A percentile compares a stretch with the other conserved stretches of the same genome.
Conservation (phyloP, 2,113 vertebrate species). For the Anolis carolinensis region DNA sequence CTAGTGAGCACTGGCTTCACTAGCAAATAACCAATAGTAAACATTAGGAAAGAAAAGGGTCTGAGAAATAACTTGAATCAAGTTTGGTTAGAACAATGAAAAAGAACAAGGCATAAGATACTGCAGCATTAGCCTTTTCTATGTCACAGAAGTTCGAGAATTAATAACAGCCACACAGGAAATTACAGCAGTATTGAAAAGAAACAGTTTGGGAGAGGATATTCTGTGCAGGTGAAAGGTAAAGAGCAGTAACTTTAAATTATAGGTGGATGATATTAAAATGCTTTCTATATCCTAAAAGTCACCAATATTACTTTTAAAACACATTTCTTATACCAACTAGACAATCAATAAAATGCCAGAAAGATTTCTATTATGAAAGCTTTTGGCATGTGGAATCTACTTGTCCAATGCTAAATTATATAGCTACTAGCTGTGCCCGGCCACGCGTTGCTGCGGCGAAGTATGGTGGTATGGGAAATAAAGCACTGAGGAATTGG, state of each 20-base stretch:
- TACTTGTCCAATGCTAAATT: not conserved
- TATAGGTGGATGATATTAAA: not conserved
- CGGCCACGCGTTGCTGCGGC: too few relatives aligned
- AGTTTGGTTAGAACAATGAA: too few relatives aligned
- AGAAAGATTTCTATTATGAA: not conserved
- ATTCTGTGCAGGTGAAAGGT: not conserved
- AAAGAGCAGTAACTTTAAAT: not conserved
- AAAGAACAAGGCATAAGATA: not conserved
- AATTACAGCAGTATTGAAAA: not conserved
- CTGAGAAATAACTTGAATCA: slow-evolving; percentile 17
- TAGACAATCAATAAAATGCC: too few relatives aligned
- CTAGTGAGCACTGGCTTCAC: not conserved
- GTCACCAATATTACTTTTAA: too few relatives aligned
- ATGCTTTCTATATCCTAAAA: not conserved
- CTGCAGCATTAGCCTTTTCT: not conserved
- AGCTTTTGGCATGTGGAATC: not conserved
- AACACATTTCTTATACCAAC: too few relatives aligned
- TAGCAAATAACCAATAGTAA: slow-evolving; percentile 32
- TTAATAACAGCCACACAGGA: not conserved
- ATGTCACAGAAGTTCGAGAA: not conserved
- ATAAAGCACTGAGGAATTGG: too few relatives aligned
- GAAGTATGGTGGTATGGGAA: too few relatives aligned
- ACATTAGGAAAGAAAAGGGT: not conserved
- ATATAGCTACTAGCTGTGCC: too few relatives aligned
- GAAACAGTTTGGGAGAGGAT: not conserved